Evolutionary conservation across 1,140 invertebrate species (phyloP), one percentile per base, ranked within the genome.

Genomic region (Caenorhabditis briggsae): DNA sequence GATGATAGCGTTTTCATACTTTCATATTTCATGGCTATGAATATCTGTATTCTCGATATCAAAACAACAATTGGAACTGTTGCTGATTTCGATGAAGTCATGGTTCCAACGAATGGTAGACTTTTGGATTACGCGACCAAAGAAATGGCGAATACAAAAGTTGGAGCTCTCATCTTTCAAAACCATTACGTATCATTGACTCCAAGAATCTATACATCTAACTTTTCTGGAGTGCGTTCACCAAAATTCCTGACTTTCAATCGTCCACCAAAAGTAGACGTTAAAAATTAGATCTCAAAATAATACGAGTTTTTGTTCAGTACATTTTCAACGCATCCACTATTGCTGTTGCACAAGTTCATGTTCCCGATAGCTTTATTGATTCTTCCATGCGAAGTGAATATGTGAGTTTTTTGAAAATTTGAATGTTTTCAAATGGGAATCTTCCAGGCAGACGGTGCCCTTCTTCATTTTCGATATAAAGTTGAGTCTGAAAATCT

Each of bases 31-130:
- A 18, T 70, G 8, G 33, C 64, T 8, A 46, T 46, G 14, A 70
- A 70, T 48, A 46, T 70, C 8, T 70, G 64, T 20, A 48, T 70
- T 70, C 41, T 70, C 6, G 64, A 70, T n/a, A 70, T 70, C 43
- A 16, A 48, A 70, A 70, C 64, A 9, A 43, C 20, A 16, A 25
- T 70, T 3, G 64, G 64, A 70, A 20, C 64, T 16, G 33, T 46
- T 8, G 41, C 41, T 9, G 64, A 70, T 46, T 70, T 70, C 11
- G 64, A 70, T 70, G 64, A 70, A 70, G 41, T 70, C 0, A 18
- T 46, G 64, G 64, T 70, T 16, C 64, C 64, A 5, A 12, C 0
- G 16, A 70, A 70, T 18, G 64, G 64, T 12, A 70, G 41, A 5
- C 33, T 46, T 2, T 25, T 70, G 3, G 64, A 70, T 8, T 70